Conservation (phyloP, 2,888 invertebrate genomes). For the Ophion slaviceki region DNA sequence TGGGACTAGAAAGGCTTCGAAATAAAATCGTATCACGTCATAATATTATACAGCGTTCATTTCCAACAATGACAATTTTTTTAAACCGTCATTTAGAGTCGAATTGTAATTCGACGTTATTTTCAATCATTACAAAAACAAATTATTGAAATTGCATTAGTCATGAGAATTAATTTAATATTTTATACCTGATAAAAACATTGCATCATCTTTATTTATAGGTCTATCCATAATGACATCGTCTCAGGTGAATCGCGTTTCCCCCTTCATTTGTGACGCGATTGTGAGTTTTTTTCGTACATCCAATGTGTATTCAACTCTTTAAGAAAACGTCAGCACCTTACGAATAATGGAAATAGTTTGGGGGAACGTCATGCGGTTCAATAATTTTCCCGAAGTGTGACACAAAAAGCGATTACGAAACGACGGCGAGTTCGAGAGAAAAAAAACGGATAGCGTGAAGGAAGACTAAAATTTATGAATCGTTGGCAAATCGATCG, state of each 20-base stretch:
- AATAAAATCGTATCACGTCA: not conserved
- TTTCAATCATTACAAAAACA: not conserved
- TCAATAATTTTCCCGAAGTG: slow-evolving; percentile 14
- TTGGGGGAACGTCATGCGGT: not conserved
- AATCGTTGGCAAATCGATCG: slow-evolving; percentile 43
- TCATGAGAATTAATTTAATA: not conserved
- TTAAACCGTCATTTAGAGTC: not conserved
- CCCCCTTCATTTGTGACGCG: too few relatives aligned
- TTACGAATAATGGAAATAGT: not conserved
- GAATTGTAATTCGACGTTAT: not conserved
- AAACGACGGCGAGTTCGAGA: not conserved
- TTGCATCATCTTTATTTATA: too few relatives aligned
- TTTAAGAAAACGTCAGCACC: not conserved
- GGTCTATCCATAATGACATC: too few relatives aligned
- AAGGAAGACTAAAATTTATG: slow-evolving; percentile 6
- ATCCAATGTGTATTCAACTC: too few relatives aligned
- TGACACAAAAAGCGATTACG: slow-evolving; percentile 1
- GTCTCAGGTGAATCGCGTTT: too few relatives aligned
- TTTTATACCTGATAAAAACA: not conserved
- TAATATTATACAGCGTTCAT: not conserved
- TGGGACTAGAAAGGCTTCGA: not conserved
- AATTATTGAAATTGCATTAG: not conserved
- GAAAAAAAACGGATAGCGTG: not conserved
- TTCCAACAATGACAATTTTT: not conserved
- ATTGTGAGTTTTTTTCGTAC: too few relatives aligned